Evolutionary conservation across 2,797 vertebrate species (phyloP).

Genomic region (Scolopax rusticola): DNA sequence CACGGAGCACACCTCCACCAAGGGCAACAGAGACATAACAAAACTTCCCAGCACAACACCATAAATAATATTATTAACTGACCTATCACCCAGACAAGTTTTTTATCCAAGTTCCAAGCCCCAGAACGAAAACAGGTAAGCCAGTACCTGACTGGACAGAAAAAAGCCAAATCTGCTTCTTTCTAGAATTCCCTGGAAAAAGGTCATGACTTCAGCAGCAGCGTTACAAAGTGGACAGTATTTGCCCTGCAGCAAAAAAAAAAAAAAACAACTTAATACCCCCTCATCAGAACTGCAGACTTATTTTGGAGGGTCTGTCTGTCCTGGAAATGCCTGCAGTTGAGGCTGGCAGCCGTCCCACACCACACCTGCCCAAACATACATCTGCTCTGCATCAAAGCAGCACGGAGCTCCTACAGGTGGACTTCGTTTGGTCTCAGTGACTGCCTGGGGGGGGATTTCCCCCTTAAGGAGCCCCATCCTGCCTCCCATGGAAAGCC

Average conservation of each 20-base stretch:
- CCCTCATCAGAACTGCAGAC: not conserved
- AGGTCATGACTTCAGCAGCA: not conserved
- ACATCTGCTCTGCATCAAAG: conserved; percentile 18
- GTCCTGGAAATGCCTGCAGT: not conserved
- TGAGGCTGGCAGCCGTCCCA: not conserved
- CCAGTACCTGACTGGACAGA: not conserved
- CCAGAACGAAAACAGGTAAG: not conserved
- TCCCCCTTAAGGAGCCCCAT: not conserved
- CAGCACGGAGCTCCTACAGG: not conserved
- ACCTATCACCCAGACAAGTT: not conserved
- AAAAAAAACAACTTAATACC: not conserved
- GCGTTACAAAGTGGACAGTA: rapidly evolving
- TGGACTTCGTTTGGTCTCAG: not conserved
- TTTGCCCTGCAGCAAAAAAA: not conserved
- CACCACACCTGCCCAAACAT: conserved; percentile 23
- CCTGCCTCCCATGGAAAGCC: not conserved
- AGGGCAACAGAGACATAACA: not conserved
- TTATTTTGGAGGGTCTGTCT: not conserved
- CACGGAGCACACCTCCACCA: not conserved
- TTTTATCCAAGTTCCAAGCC: not conserved
- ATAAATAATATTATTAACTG: not conserved
- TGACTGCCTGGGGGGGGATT: not conserved
- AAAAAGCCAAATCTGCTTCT: not conserved
- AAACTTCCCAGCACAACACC: not conserved
- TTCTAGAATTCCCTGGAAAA: not conserved